Evolutionary conservation across 1,140 invertebrate genomes (phyloP).

Genomic region (Globodera ellingtonae): DNA sequence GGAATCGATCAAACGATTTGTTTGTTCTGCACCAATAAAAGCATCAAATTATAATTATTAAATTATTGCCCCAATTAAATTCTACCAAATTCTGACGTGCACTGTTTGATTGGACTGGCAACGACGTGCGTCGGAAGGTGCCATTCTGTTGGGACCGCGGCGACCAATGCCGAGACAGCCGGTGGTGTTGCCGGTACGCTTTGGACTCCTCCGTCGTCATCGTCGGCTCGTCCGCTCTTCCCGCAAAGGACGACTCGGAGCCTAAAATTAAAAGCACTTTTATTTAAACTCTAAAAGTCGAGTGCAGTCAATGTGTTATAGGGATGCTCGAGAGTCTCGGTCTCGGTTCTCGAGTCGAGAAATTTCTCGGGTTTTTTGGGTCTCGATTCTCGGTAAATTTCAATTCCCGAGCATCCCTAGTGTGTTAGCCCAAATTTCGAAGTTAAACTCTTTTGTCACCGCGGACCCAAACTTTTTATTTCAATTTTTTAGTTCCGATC

Average conservation of each 20-base stretch:
- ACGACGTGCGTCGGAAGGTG: conserved; percentile 14
- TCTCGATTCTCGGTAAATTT: no score
- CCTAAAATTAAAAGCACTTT: background rate
- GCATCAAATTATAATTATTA: no score
- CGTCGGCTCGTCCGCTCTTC: background rate
- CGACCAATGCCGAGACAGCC: background rate
- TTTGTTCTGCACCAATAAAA: no score
- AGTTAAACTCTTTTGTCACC: background rate
- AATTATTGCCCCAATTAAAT: background rate
- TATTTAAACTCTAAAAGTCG: background rate
- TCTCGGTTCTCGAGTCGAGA: no score
- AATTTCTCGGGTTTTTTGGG: no score
- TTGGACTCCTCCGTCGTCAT: background rate
- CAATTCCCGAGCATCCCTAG: no score
- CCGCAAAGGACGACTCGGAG: background rate
- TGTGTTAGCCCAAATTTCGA: background rate
- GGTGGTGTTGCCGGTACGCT: background rate
- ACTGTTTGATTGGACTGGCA: conserved; percentile 23
- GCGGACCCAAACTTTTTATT: background rate
- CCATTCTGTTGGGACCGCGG: background rate
- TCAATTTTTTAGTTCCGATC: background rate
- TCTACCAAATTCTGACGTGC: conserved; percentile 22
- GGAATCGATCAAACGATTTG: no score
- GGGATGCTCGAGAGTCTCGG: no score
- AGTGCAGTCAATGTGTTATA: background rate